Base-by-base conservation (phyloP, 2,113 vertebrate genomes). In the Carassius carassius region DNA sequence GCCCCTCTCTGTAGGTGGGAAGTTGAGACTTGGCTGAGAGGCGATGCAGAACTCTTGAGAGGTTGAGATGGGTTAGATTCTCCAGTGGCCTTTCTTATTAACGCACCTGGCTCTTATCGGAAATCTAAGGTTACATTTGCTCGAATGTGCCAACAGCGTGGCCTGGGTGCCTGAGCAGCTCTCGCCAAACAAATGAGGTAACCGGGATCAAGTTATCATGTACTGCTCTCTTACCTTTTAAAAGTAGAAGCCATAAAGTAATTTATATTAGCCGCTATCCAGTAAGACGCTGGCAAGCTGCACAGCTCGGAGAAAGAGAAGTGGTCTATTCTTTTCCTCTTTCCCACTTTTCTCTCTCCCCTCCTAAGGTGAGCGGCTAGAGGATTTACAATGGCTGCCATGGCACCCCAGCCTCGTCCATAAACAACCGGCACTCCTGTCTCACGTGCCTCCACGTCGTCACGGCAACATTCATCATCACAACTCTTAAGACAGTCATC, bases 401-500 rank as follows among this genome's bases (percentile, higher is more conserved):
- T 76, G 82, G 87, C 80, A 86, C 84, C 90, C 86, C 87, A 84
- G 87, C 84, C 88, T 87, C 85, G 77, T 89, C 88, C 88, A 90
- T 90, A 89, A 90, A 90, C 88, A 90, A 89, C 85, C 84, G 58
- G 86, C 82, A 88, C 85, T 89, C 86, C 84, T 87, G 74, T 84
- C 84, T 85, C 90, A 90, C 88, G 85, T 90, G 88, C 87, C 86
- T 88, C 82, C 78, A 88, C 85, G 84, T 88, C 85, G 86, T 86
- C 88, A 84, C 65, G 63, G 83, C 87, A 86, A 78, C 87, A 89
- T 90, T 80, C 84, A 88, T 90, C 88, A 90, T 88, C 84, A 87
- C 83, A 87, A 89, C 88, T 89, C 90, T 90, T 88, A 88, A 89
- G 90, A 90, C 90, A 90, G 88, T 90, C 90, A 87, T 89, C 90